A percentile compares a stretch with the other conserved stretches of the same genome.
These are phyloP conservation scores for Ochropleura plecta DNA, from an alignment of 2,888 invertebrate genomes.

Conservation along the genomic window DNA sequence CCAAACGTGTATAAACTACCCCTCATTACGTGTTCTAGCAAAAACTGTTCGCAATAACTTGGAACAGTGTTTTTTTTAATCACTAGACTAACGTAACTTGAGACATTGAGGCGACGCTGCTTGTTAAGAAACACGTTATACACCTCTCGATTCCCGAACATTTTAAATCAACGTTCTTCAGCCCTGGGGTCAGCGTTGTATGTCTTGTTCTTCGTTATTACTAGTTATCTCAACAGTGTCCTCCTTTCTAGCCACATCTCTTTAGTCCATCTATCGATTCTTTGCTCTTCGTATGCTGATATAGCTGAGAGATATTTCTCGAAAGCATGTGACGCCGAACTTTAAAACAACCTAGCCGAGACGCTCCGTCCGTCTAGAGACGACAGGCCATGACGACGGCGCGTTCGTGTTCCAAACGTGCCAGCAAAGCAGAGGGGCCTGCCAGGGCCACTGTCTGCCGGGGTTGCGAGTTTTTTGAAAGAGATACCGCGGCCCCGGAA, in stretches of 20 bases:
- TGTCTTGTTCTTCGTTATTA: background rate
- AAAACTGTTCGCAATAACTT: slow-evolving; percentile 22
- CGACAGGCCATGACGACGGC: no score
- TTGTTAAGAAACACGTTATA: background rate
- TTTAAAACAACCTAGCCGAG: no score
- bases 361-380: no score
- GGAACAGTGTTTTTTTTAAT: slow-evolving; percentile 36
- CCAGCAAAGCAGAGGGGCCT: no score
- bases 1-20: slow-evolving; percentile 5
- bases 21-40: slow-evolving; percentile 16
- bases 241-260: background rate
- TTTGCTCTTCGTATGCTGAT: background rate
- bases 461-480: no score
- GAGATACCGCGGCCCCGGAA: no score
- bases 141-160: background rate
- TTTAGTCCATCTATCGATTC: background rate
- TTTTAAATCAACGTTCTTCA: background rate
- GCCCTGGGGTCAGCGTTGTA: background rate
- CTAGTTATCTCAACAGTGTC: background rate
- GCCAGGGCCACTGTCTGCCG: no score
- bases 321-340: no score
- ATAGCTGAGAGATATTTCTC: no score
- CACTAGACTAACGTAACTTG: background rate
- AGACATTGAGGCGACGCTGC: background rate
- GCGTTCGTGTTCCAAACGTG: no score